Percentiles rank a stretch among this genome's conserved stretches.
phyloP scores from a whole-genome alignment of 2,113 vertebrate genomes.

The Todiramphus chloris region DNA sequence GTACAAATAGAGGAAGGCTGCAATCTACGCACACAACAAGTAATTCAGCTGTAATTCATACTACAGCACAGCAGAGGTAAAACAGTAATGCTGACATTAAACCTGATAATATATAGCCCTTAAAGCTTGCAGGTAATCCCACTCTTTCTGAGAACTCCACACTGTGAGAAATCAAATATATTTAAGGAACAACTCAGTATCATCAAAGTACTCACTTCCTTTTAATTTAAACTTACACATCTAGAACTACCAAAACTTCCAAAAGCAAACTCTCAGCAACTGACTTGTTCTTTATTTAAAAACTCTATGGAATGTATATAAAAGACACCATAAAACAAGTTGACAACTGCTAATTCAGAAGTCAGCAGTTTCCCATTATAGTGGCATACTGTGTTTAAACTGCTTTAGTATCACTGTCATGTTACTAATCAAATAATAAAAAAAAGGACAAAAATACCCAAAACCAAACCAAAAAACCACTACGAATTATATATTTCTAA shows the following conservation, averaged over 20 bases:
- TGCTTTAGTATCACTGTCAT: background rate
- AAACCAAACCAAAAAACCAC: too few species aligned
- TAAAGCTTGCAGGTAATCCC: slow-evolving; percentile 13
- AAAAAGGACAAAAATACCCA: too few species aligned
- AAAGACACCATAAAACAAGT: background rate
- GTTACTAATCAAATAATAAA: background rate
- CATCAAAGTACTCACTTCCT: background rate
- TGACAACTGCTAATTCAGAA: background rate
- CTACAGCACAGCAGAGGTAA: background rate
- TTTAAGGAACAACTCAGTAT: background rate
- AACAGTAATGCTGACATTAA: background rate
- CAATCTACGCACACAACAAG: background rate
- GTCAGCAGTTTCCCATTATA: background rate
- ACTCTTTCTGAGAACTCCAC: slow-evolving; percentile 1
- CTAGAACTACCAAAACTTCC: background rate
- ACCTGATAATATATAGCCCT: background rate
- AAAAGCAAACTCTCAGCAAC: background rate
- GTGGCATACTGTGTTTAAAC: background rate
- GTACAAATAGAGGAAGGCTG: background rate
- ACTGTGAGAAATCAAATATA: background rate
- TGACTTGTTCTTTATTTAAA: background rate
- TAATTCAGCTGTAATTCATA: slow-evolving; percentile 24
- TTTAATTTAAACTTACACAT: background rate
- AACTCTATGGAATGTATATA: background rate
- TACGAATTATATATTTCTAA: background rate